These are phyloP conservation scores for Chrysolophus pictus DNA, from an alignment of 2,797 vertebrate species.

Conservation along the genomic window DNA sequence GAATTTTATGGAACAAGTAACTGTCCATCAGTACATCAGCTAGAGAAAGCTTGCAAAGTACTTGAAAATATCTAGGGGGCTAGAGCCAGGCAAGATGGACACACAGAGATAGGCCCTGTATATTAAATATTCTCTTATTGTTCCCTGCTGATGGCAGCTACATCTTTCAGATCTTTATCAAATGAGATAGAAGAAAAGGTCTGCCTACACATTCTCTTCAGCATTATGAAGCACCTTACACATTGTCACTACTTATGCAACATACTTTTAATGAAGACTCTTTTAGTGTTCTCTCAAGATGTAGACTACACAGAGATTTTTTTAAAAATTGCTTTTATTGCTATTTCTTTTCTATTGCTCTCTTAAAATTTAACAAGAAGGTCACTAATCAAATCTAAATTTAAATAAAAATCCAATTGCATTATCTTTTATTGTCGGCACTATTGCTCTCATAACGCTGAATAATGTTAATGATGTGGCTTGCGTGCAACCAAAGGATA, in stretches of 20 bases:
- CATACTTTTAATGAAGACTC: background rate
- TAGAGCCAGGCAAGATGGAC: background rate
- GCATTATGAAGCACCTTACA: background rate
- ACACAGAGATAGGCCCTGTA: fast-evolving
- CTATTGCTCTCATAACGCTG: background rate
- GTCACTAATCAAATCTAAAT: conserved; percentile 36
- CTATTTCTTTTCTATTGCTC: conserved; percentile 10
- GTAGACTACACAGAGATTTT: background rate
- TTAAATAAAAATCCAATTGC: conserved; percentile 48
- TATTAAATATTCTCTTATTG: background rate
- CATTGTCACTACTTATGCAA: background rate
- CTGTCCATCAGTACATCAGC: background rate
- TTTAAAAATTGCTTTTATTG: background rate
- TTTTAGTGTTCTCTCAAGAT: background rate
- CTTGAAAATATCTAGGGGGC: background rate
- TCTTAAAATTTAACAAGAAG: background rate
- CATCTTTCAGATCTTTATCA: background rate
- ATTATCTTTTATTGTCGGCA: conserved; percentile 51
- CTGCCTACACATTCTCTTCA: background rate
- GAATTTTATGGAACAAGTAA: background rate
- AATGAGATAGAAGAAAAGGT: background rate
- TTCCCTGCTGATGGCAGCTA: background rate
- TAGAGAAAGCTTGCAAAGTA: background rate
- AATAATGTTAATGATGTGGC: conserved; percentile 6
- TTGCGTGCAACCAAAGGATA: background rate